These are phyloP conservation scores for Diuraphis noxia DNA, from an alignment of 1,140 invertebrate genomes.

Conservation along the genomic window DNA sequence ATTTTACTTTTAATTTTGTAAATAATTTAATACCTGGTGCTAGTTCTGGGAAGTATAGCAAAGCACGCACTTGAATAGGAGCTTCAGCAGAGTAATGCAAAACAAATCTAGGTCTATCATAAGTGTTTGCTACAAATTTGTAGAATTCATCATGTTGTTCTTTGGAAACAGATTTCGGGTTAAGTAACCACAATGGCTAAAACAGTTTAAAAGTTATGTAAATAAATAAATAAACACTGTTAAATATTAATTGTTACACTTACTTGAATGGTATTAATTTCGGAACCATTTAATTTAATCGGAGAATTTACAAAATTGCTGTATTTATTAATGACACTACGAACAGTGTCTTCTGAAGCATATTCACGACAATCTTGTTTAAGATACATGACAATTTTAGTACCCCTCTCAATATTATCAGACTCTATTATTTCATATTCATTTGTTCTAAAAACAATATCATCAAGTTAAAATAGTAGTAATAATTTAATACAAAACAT, in stretches of 20 bases:
- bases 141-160: constrained; percentile 92
- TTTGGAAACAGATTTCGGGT: constrained; percentile 82
- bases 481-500: background rate
- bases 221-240: background rate
- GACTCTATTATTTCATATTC: constrained; percentile 86
- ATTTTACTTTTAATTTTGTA: background rate
- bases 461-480: background rate
- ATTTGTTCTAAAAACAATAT: constrained; percentile 70
- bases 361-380: constrained; percentile 86
- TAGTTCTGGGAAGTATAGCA: constrained; percentile 91
- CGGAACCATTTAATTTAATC: constrained; percentile 87
- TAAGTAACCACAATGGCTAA: constrained; percentile 90
- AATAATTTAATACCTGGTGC: constrained; percentile 67
- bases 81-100: constrained; percentile 85
- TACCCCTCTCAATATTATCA: constrained; percentile 82
- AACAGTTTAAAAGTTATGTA: constrained; percentile 57
- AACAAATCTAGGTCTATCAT: constrained; percentile 81
- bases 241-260: constrained; percentile 41
- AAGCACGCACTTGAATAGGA: constrained; percentile 85
- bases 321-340: constrained; percentile 90
- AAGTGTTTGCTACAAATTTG: constrained; percentile 81
- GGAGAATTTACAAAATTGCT: constrained; percentile 95
- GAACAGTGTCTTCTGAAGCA: constrained; percentile 81
- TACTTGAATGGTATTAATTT: constrained; percentile 81
- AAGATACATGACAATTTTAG: constrained; percentile 90